phyloP scores from a whole-genome alignment of 2,888 invertebrate species.

The Dolichopus griseipennis region DNA sequence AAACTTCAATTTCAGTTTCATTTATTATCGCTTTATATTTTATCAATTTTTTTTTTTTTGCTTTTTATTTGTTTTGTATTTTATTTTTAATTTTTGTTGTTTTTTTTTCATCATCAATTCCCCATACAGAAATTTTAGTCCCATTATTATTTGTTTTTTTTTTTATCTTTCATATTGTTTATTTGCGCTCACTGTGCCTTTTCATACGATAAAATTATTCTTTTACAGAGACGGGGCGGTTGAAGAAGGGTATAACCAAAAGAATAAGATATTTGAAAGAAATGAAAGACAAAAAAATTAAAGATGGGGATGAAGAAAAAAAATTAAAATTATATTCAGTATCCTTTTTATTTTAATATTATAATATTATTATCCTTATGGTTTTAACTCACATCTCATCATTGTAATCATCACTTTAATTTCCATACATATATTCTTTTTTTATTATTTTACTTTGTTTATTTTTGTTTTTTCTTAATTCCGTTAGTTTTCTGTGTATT shows the following conservation, averaged over 20 bases:
- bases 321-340: not conserved
- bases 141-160: not conserved
- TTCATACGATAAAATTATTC: not conserved
- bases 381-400: not conserved
- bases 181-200: not conserved
- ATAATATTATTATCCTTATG: conserved; percentile 6
- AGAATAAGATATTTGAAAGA: no score
- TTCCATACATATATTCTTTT: not conserved
- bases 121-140: not conserved
- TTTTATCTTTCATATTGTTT: not conserved
- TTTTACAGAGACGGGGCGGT: not conserved
- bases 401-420: conserved; percentile 3
- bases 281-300: no score
- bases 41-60: no score
- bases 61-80: no score
- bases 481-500: not conserved
- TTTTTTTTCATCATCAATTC: no score
- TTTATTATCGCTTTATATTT: not conserved
- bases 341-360: conserved; percentile 1
- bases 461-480: not conserved
- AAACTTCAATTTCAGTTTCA: not conserved
- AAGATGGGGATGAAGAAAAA: no score
- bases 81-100: no score
- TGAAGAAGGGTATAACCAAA: no score
- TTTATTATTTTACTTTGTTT: not conserved